Conservation (phyloP, 2,888 invertebrate species). For the Drosophila hamatofila region DNA sequence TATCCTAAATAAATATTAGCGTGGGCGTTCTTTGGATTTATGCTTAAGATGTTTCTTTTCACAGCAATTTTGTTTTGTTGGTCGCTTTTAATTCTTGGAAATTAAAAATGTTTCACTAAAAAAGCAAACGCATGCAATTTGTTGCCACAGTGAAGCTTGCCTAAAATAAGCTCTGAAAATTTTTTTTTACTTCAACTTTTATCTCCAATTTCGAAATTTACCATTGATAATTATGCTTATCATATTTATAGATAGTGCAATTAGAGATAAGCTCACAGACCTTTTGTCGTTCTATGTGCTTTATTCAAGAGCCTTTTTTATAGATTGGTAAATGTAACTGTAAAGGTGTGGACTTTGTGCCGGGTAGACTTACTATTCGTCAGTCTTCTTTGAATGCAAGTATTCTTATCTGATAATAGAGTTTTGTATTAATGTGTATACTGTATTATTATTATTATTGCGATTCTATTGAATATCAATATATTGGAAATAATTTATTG, state of each 20-base stretch:
- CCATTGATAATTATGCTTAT: constrained; percentile 28
- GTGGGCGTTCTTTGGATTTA: constrained; percentile 14
- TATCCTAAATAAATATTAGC: constrained; percentile 22
- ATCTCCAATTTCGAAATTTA: not conserved
- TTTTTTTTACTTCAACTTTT: not conserved
- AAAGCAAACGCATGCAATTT: constrained; percentile 3
- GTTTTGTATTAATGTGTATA: not conserved
- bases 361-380: constrained; percentile 1
- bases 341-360: constrained; percentile 7
- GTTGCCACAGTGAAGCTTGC: constrained; percentile 12
- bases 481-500: not conserved
- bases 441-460: not conserved
- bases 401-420: not conserved
- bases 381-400: not conserved
- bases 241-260: constrained; percentile 10
- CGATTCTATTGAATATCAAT: too few species aligned
- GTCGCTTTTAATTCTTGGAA: constrained; percentile 6
- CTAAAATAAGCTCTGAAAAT: not conserved
- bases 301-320: not conserved
- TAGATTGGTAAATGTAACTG: not conserved
- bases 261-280: constrained; percentile 19
- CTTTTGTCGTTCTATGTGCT: not conserved
- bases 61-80: not conserved
- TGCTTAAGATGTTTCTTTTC: constrained; percentile 11
- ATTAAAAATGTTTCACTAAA: constrained; percentile 1